Base-by-base conservation (phyloP, 2,888 invertebrate species). In the Drosophila multiciliata region DNA sequence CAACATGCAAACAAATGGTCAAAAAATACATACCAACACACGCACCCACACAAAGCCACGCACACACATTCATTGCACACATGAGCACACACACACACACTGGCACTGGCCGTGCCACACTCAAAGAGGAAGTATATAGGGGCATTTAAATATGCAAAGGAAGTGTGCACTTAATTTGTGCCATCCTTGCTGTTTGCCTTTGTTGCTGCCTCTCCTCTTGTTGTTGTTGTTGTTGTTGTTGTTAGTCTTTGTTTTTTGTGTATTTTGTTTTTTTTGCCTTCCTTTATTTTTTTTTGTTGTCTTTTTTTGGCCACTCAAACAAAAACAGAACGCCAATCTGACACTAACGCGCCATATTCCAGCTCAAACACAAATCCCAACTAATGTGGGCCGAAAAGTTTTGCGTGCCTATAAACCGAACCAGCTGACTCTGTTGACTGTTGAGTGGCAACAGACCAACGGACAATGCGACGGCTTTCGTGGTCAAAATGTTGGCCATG, bases 101-200 rank as follows among this genome's bases (percentile, higher is more conserved):
- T 62, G 64, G 63, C 23, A 23, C 62, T 67, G 72, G 67, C 55
- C 52, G 66, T 68, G 66, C 64, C 54, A 69, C 67, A 78, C 85
- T 81, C 81, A 79, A 82, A 86, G 78, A 84, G 87, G 87, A 87
- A 88, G 87, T 87, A 81, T 84, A 87, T 87, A 87, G 84, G 89
- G 89, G 87, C 84, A 87, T 87, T 89, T 89, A 87, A 89, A 89
- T 87, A 89, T 88, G 87, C 87, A 87, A 84, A 88, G 87, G 89
- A 87, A 87, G 89, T 87, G 83, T 87, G 87, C 87, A 87, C 87
- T 88, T 87, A 87, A 87, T 87, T 89, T 87, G 89, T 87, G 89
- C 84, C 89, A 78, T 87, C 84, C 89, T 87, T 78, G 82, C 83
- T 88, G 86, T 88, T 87, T 85, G 88, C 75, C 75, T 73, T 82